Evolutionary conservation across 2,888 invertebrate species (phyloP).

Genomic region (Scaptomyza reducta): DNA sequence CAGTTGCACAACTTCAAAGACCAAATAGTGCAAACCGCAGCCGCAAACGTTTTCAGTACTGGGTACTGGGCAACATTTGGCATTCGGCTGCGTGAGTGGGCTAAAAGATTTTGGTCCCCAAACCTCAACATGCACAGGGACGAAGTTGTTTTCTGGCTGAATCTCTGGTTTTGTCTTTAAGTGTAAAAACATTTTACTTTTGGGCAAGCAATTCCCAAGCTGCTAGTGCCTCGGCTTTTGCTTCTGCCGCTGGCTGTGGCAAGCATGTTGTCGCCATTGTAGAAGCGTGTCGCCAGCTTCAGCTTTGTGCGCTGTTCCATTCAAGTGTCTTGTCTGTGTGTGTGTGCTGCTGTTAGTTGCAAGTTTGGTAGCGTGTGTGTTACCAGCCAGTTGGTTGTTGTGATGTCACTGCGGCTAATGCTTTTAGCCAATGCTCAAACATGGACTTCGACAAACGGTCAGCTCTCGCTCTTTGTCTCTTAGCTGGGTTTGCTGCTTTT

Average conservation of each 20-base stretch:
- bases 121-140: constrained; percentile 51
- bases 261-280: constrained; percentile 78
- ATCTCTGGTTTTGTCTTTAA: constrained; percentile 81
- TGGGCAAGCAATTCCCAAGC: constrained; percentile 63
- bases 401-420: constrained; percentile 76
- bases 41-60: constrained; percentile 74
- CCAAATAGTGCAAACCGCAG: constrained; percentile 81
- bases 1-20: constrained; percentile 67
- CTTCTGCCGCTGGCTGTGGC: constrained; percentile 39
- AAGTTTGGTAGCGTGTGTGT: constrained; percentile 55
- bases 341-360: constrained; percentile 2
- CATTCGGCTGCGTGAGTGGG: constrained; percentile 60
- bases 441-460: constrained; percentile 21
- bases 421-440: constrained; percentile 71
- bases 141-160: constrained; percentile 54
- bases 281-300: constrained; percentile 70
- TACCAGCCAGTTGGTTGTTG: constrained; percentile 60
- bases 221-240: constrained; percentile 16
- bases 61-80: constrained; percentile 40
- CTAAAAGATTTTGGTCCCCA: constrained; percentile 50
- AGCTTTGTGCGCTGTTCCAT: constrained; percentile 64
- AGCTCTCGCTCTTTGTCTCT: neutral
- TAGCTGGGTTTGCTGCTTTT: neutral
- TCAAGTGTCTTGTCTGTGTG: constrained; percentile 60
- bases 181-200: constrained; percentile 81